Evolutionary conservation across 2,888 invertebrate genomes (phyloP), one percentile per base, ranked within the genome.

Genomic region (Pheosia tremula): DNA sequence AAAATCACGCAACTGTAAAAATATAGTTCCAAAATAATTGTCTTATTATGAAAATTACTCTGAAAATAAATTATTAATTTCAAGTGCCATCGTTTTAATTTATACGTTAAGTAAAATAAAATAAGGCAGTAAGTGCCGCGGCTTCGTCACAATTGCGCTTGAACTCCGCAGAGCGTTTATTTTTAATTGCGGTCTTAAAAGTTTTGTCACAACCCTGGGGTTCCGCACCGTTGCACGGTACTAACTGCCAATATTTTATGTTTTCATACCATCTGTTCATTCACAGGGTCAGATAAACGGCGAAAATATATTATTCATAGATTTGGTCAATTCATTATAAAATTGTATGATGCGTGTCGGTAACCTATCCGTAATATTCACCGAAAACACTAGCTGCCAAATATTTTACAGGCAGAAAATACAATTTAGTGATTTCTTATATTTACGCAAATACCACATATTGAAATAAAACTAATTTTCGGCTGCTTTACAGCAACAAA

Each of bases 151-250:
- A 54, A 64, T 63, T 62, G 65, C 62, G 67, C 69, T 62, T 59
- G 60, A 75, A 71, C 59, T 69, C 70, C 60, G 59, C 68, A 74
- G 64, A 79, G 79, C 84, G 79, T 79, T 77, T 73, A 78, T 78
- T 84, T 84, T 84, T 83, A 84, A 88, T 88, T 86, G 81, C 83
- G 71, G 71, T 75, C 75, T 75, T 75, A 68, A 78, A 83, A 83
- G 77, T 83, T 85, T 85, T 82, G 83, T 82, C 80, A 80, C 80
- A 80, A 77, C 72, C 79, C 63, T 62, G 60, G 61, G 60, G 71
- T 72, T 66, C 61, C 64, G 47, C 50, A 45, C 41, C 61, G 64
- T 58, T 56, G 60, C 66, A 61, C 59, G 61, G 55, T 61, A 58
- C 41, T 56, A 63, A 63, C 61, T 43, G 37, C 63, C 58, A 45